phyloP scores from a whole-genome alignment of 2,113 vertebrate species.

The Entelurus aequoreus region DNA sequence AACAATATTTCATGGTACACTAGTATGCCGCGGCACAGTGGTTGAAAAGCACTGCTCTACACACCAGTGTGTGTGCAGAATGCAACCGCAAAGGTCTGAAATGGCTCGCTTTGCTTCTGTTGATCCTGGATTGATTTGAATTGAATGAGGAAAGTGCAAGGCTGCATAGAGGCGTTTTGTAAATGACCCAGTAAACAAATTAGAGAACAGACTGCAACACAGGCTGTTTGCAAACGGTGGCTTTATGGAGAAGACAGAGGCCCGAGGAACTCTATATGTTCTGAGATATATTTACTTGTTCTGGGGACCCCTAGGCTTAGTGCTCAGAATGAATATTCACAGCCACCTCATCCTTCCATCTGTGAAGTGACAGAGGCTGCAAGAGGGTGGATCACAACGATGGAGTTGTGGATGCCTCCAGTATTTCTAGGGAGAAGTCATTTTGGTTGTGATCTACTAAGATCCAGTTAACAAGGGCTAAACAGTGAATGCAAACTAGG shows the following conservation, averaged over 20 bases:
- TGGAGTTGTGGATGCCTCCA: conserved; percentile 12
- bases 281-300: conserved; percentile 56
- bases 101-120: neutral
- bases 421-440: neutral
- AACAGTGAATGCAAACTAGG: too few species aligned
- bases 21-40: too few species aligned
- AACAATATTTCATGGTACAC: too few species aligned
- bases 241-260: conserved; percentile 54
- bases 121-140: neutral
- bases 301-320: conserved; percentile 57
- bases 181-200: conserved; percentile 34
- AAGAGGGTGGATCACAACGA: conserved; percentile 17
- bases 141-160: conserved; percentile 6
- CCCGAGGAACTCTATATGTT: conserved; percentile 50
- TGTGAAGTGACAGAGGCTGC: conserved; percentile 41
- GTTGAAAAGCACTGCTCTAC: neutral
- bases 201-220: conserved; percentile 19
- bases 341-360: conserved; percentile 60
- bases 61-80: conserved; percentile 1
- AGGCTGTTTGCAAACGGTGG: conserved; percentile 36
- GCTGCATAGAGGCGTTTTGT: conserved; percentile 6
- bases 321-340: conserved; percentile 62
- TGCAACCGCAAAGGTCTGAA: neutral
- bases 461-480: too few species aligned
- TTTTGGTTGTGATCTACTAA: too few species aligned